Evolutionary conservation across 2,888 invertebrate genomes (phyloP), one percentile per base, ranked within the genome.

Genomic region (Athalia circularis): DNA sequence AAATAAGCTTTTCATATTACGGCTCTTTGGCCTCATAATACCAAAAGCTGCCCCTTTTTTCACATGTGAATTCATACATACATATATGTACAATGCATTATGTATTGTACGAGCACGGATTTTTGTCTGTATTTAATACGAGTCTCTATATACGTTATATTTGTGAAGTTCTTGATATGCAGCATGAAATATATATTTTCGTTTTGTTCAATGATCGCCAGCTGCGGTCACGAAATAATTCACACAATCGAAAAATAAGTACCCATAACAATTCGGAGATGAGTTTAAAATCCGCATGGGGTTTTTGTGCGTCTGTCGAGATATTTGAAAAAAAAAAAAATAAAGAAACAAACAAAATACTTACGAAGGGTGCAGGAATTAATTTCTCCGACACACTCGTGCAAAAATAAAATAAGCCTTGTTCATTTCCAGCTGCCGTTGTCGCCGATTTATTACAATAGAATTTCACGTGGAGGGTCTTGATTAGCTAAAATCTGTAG

Each of bases 1-100:
- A 87, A 86, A 86, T 85, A 83, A 83, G 85, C 86, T 85, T 83
- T 82, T 80, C 84, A 78, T 83, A 52, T 29, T 72, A 72, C 59
- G 72, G 75, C 75, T 52, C 62, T 64, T 43, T 72, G 15, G 62
- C 62, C 75, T 75, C 62, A 50, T 75, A 61, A 62, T 75, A 62
- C 75, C 62, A 29, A 48, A 61, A 61, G 62, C 50, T 52, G 62
- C 61, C 48, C 62, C 62, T 48, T 75, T 48, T 62, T 52, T 62
- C 11, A 57, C 59, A 47, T 72, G 29, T 57, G 57, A 61, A 9
- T 57, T 47, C 15, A 75, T 62, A 61, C 29, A 61, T 29, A 74
- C 29, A 74, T 47, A 59, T 47, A 70, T 13, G 52, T n/a, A 57
- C 15, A 57, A 70, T 70, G 5, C 57, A n/a, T 45, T 47, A 13